Conservation (phyloP, 2,113 vertebrate species). For the Silurus glanis region DNA sequence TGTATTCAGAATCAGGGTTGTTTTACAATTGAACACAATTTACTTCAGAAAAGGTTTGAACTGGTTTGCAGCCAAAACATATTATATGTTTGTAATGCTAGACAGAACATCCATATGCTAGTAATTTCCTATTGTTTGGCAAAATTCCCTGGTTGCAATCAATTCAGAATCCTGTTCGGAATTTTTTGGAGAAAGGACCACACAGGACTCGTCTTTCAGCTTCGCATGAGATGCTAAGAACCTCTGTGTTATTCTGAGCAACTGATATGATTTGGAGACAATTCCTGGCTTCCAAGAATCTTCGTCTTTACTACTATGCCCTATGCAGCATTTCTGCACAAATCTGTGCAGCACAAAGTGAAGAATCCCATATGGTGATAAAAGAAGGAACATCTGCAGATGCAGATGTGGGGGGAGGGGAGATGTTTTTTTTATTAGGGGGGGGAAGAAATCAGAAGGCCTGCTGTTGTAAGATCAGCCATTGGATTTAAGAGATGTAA, state of each 20-base stretch:
- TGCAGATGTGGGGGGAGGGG: slow-evolving; percentile 37
- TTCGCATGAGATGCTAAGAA: slow-evolving; percentile 23
- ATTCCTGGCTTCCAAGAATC: slow-evolving; percentile 27
- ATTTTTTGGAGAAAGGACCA: neutral
- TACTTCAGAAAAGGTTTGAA: neutral
- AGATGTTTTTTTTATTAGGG: slow-evolving; percentile 46
- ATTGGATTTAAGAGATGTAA: slow-evolving; percentile 51
- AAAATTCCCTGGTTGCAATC: neutral
- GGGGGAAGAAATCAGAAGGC: slow-evolving; percentile 53
- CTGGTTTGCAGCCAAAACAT: slow-evolving; percentile 7
- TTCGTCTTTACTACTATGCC: neutral
- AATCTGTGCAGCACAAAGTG: slow-evolving; percentile 37
- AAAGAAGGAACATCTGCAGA: slow-evolving; percentile 61
- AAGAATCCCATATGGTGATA: slow-evolving; percentile 60
- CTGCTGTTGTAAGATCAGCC: slow-evolving; percentile 33
- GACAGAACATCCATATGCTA: neutral
- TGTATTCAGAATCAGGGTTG: neutral
- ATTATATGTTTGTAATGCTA: neutral
- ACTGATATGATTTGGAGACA: neutral
- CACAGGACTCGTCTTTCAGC: neutral
- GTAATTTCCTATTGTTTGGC: neutral
- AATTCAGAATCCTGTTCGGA: neutral
- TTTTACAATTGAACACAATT: neutral
- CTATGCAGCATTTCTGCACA: slow-evolving; percentile 32
- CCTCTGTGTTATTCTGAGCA: slow-evolving; percentile 27